These are phyloP conservation scores for Cyaniris semiargus DNA, from an alignment of 2,888 invertebrate species.

Conservation along the genomic window DNA sequence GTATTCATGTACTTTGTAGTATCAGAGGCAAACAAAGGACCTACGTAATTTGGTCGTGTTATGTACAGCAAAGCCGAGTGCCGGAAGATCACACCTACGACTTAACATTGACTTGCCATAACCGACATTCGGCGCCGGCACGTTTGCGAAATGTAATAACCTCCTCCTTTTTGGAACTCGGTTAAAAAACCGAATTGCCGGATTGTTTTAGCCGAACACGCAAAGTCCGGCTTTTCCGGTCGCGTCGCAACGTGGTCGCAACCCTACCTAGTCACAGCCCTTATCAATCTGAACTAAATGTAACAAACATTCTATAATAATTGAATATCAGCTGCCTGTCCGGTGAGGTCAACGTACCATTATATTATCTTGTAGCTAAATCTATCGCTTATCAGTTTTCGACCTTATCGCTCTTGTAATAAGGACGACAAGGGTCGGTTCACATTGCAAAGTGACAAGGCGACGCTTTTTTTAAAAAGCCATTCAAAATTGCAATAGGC, in stretches of 20 bases:
- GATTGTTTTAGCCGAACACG: too few species aligned
- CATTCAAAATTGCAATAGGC: not conserved
- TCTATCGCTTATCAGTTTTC: not conserved
- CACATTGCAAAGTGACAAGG: not conserved
- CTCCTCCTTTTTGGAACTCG: too few species aligned
- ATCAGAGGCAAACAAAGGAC: too few species aligned
- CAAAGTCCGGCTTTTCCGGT: too few species aligned
- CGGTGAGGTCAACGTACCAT: not conserved
- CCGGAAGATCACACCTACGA: too few species aligned
- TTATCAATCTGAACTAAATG: constrained; percentile 13
- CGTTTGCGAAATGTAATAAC: too few species aligned
- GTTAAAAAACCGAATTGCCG: too few species aligned
- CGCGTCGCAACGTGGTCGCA: not conserved
- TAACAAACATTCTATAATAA: constrained; percentile 8
- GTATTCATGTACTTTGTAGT: too few species aligned
- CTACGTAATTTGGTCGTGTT: too few species aligned
- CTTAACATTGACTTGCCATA: too few species aligned
- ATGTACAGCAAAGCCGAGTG: too few species aligned
- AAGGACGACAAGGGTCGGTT: not conserved
- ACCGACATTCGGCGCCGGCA: too few species aligned
- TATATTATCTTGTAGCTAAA: constrained; percentile 5
- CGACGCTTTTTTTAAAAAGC: not conserved
- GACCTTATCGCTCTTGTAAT: not conserved
- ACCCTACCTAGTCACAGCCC: not conserved
- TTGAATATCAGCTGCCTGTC: constrained; percentile 17